phyloP scores from a whole-genome alignment of 1,140 invertebrate genomes.

The Galleria mellonella region DNA sequence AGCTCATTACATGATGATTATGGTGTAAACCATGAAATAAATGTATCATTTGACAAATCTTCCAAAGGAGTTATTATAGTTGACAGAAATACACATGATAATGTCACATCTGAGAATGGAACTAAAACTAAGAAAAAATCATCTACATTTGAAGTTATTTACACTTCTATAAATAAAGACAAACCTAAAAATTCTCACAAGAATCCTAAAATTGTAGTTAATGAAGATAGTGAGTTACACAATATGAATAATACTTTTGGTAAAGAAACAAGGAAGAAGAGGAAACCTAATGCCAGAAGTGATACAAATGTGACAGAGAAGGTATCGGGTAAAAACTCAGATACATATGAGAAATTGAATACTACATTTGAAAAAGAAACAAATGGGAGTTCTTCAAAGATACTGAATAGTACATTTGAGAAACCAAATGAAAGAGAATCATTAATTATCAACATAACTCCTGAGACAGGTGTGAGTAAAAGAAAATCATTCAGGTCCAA shows the following conservation, averaged over 20 bases:
- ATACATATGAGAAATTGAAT: not conserved
- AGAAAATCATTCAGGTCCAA: too few relatives aligned
- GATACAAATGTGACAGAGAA: not conserved
- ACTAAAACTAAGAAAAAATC: too few relatives aligned
- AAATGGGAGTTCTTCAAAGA: not conserved
- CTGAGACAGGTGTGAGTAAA: not conserved
- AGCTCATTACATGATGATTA: constrained; percentile 18
- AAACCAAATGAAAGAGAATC: not conserved
- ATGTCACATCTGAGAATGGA: too few relatives aligned
- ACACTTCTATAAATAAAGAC: too few relatives aligned
- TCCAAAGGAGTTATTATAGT: too few relatives aligned
- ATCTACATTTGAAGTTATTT: too few relatives aligned
- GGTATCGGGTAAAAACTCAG: not conserved
- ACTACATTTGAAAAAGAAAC: constrained; percentile 1
- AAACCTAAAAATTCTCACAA: too few relatives aligned
- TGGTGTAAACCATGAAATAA: constrained; percentile 1
- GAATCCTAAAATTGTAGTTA: too few relatives aligned
- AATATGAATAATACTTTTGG: too few relatives aligned
- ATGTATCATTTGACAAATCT: constrained; percentile 8
- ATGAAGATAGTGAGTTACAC: too few relatives aligned
- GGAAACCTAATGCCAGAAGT: not conserved
- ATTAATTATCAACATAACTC: not conserved
- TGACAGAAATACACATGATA: constrained; percentile 10
- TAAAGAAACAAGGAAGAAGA: constrained; percentile 1
- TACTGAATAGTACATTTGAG: not conserved